Base-by-base conservation (phyloP, 2,797 vertebrate genomes). In the Hippocampus kuda region DNA sequence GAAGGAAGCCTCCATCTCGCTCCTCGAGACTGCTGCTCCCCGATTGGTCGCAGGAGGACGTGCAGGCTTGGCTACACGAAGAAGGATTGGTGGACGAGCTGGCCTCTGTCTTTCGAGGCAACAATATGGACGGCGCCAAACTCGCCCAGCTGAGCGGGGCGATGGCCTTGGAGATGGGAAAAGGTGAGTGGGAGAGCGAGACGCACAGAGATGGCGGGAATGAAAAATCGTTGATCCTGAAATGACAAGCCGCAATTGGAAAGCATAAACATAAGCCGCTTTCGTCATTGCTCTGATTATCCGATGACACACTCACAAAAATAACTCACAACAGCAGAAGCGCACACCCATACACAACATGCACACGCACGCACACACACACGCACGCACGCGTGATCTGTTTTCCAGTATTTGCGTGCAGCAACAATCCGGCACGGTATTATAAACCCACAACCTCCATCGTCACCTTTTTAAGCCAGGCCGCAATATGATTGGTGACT, bases 41-140 rank as follows among this genome's bases (percentile, higher is more conserved):
- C 68, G 86, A 92, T 77, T 97, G 94, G 94, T 92, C 92, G 20
- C 93, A 94, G 82, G 91, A 91, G 0, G 92, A 94, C 4, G 93
- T 95, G 79, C 89, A 87, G 51, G 46, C 22, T 34, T 34, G 30
- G 30, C 30, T 34, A 34, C 30, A 34, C 30, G 85, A 85, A 56
- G 89, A 94, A 75, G 88, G 88, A 61, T 86, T 95, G 75, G 77
- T 87, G 71, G 20, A 20, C 51, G 88, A 91, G 51, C 88, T 96
- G 0, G 75, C 91, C 66, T 72, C 30, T 60, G 70, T 87, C 83
- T 96, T 96, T 83, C 91, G 89, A 85, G 79, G 66, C 59, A 92
- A 95, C 83, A 93, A 95, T 77, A 92, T 94, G 0, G 93, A 95
- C 57, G 93, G 94, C 63, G 83, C 86, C 71, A 92, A 95, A 83